Base-by-base conservation (phyloP, 2,888 invertebrate genomes). In the Zaprionus bogoriensis region DNA sequence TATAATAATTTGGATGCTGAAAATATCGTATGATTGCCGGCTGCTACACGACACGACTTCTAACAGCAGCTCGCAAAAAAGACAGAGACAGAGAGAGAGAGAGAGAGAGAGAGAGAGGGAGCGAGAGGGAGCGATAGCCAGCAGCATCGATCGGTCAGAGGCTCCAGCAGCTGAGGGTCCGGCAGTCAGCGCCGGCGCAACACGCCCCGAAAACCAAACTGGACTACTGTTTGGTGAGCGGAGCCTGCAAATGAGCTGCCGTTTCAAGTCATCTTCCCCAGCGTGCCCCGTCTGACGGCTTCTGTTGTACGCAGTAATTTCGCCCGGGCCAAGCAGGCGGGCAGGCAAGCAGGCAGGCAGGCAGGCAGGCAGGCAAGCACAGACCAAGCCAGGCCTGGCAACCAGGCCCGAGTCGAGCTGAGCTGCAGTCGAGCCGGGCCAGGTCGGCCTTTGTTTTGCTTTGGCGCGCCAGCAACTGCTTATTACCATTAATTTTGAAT, bases 261-360 rank as follows among this genome's bases (percentile, higher is more conserved):
- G 72, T 47, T 42, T 58, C 55, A 46, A 48, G 65, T 51, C 57
- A 51, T 44, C 42, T 44, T 44, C 42, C 20, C 22, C 22, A 20
- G 36, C 57, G 20, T n/a, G n/a, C n/a, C 69, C 68, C 77, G 87
- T 84, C 87, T 75, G 83, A 84, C 87, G 83, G 90, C 90, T 91
- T 89, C 90, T 91, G 90, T 89, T 89, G 84, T 91, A 91, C 90
- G 90, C 90, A 91, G 90, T 91, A 91, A 91, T 91, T 91, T 91
- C 80, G 87, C 54, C 25, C 77, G 78, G 74, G 84, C 73, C 32
- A 44, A 19, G 32, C 48, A 39, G 10, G 4, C 19, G n/a, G n/a
- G 19, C 28, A 25, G 10, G 17, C 28, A 12, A 9, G 20, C n/a
- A n/a, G 39, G 39, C 32, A 59, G 30, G 32, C 9, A 32, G 23